A percentile compares a stretch with the other conserved stretches of the same genome.
These are phyloP conservation scores for Leptobrachium ailaonicum DNA, from an alignment of 2,113 vertebrate species.

Conservation along the genomic window DNA sequence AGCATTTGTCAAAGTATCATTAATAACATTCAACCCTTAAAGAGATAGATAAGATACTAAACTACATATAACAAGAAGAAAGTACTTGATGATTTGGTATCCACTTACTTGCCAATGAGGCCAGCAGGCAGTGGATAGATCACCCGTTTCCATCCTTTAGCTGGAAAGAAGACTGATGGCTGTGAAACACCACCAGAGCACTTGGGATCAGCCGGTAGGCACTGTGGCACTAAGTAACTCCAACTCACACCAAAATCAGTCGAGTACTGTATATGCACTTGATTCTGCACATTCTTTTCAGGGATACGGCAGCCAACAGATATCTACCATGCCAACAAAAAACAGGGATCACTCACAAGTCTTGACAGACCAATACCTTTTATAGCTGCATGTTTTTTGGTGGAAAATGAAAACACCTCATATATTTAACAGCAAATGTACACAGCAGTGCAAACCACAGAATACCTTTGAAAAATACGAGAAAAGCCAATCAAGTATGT, in stretches of 20 bases:
- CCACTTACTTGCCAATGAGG: conserved; percentile 85
- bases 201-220: conserved; percentile 90
- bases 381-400: too few species aligned
- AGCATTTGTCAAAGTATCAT: too few species aligned
- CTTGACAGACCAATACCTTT: too few species aligned
- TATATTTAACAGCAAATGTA: too few species aligned
- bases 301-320: conserved; percentile 86
- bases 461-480: too few species aligned
- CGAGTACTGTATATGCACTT: conserved; percentile 93
- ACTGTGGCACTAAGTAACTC: conserved; percentile 94
- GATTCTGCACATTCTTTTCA: conserved; percentile 85
- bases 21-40: too few species aligned
- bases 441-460: neutral
- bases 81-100: neutral
- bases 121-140: conserved; percentile 86
- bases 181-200: conserved; percentile 91
- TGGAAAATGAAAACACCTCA: too few species aligned
- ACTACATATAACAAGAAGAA: too few species aligned
- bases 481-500: too few species aligned
- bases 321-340: conserved; percentile 67
- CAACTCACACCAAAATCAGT: conserved; percentile 94
- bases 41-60: too few species aligned
- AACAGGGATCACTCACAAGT: neutral
- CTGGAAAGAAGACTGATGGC: conserved; percentile 93
- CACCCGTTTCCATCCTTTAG: conserved; percentile 89